Conservation (phyloP, 92 coral and sea anemone species). For the Porites lobata region DNA sequence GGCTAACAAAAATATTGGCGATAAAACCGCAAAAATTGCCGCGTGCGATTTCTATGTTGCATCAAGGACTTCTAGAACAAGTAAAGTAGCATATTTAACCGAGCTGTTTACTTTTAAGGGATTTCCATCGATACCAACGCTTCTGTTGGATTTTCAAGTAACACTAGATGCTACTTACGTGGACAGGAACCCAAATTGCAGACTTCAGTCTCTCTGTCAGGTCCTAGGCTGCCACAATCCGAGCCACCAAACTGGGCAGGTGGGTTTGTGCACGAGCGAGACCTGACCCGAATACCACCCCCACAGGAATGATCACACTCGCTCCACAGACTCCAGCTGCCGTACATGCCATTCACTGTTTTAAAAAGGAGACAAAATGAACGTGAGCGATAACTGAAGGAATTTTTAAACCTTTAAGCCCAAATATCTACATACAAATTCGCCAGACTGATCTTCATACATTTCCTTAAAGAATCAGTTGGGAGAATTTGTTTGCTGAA, state of each 20-base stretch:
- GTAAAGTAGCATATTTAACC: too few relatives aligned
- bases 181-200: constrained; percentile 92
- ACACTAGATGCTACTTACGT: constrained; percentile 35
- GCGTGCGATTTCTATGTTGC: too few relatives aligned
- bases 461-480: too few relatives aligned
- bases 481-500: too few relatives aligned
- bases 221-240: constrained; percentile 80
- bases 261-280: constrained; percentile 89
- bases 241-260: constrained; percentile 92
- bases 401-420: too few relatives aligned
- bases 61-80: too few relatives aligned
- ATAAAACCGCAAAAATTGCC: too few relatives aligned
- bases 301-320: constrained; percentile 93
- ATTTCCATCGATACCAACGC: neutral
- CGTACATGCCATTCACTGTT: constrained; percentile 88
- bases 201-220: constrained; percentile 74
- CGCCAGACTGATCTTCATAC: too few relatives aligned
- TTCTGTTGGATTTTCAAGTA: neutral
- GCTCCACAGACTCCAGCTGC: constrained; percentile 91
- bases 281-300: constrained; percentile 79
- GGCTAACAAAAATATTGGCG: too few relatives aligned
- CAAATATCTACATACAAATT: too few relatives aligned
- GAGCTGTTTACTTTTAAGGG: neutral
- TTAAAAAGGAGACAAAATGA: neutral
- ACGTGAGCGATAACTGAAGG: too few relatives aligned